Evolutionary conservation across 2,113 vertebrate species (phyloP).

Genomic region (Corvus hawaiiensis): DNA sequence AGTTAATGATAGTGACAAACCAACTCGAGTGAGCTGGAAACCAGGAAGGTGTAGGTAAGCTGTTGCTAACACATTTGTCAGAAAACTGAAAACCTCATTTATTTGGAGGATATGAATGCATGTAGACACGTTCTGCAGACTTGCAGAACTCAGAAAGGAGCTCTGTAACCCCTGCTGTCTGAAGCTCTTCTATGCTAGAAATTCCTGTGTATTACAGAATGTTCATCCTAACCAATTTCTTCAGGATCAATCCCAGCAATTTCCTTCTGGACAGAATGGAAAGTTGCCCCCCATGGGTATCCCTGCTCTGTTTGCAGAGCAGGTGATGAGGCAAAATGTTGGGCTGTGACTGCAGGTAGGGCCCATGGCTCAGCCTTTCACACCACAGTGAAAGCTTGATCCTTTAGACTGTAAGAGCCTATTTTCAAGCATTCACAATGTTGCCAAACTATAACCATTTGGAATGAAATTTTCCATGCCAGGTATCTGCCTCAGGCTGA

Average conservation of each 20-base stretch:
- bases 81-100: neutral
- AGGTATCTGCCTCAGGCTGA: constrained; percentile 58
- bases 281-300: rapidly evolving
- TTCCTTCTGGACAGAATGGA: neutral
- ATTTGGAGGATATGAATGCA: neutral
- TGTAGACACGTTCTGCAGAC: neutral
- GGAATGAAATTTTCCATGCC: constrained; percentile 59
- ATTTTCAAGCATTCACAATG: neutral
- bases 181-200: neutral
- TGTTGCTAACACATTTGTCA: neutral
- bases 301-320: neutral
- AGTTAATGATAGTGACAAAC: neutral
- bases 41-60: neutral
- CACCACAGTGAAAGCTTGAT: neutral
- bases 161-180: neutral
- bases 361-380: neutral
- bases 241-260: neutral
- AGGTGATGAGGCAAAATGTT: neutral
- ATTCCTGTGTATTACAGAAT: neutral
- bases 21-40: neutral
- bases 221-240: neutral
- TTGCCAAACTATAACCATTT: constrained; percentile 39
- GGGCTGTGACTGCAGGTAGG: neutral
- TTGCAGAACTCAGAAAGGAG: neutral
- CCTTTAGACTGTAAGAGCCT: neutral